Evolutionary conservation across 2,113 vertebrate genomes (phyloP), one percentile per base, ranked within the genome.

Genomic region (Echinops telfairi): DNA sequence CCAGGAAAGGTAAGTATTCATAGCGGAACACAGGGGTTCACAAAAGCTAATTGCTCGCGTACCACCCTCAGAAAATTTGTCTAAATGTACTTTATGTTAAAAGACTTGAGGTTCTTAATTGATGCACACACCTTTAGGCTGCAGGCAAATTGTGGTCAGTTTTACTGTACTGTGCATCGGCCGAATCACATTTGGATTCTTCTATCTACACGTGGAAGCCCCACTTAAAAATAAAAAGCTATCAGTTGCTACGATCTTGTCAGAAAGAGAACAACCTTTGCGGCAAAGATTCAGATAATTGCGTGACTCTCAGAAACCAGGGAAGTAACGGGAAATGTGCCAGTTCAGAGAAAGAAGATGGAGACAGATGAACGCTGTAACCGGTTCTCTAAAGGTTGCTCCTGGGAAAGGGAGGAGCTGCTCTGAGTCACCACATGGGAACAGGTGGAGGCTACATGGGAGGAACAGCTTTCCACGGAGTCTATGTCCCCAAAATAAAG

Each of bases 171-270:
- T 87, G 47, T 70, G 75, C 33, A 25, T 40, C 88, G 86, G 86
- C 80, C 83, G 79, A 64, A 79, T 79, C 89, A 89, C 73, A 91
- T 40, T 31, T 94, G 84, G 43, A 89, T 90, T 95, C 94, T 4
- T 40, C 83, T 64, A 86, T 19, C 31, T 29, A 38, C 8, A 38
- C 57, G 82, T 68, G 76, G 73, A 82, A 36, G 66, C 33, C 17
- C 86, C 40, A 36, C 27, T 87, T n/a, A 3, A 71, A 81, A 91
- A 40, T 40, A 40, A 40, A 40, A 91, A 76, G 27, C 14, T 4
- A 81, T 20, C 43, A 36, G 33, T 60, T 60, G 77, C 57, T 17
- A 43, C 10, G 10, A 83, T 62, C 38, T 29, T 33, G 62, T 84
- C 47, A 36, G 66, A 80, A 83, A 60, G 68, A 86, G 25, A 43